Base-by-base conservation (phyloP, 2,888 invertebrate species). In the Ganaspis brasiliensis region DNA sequence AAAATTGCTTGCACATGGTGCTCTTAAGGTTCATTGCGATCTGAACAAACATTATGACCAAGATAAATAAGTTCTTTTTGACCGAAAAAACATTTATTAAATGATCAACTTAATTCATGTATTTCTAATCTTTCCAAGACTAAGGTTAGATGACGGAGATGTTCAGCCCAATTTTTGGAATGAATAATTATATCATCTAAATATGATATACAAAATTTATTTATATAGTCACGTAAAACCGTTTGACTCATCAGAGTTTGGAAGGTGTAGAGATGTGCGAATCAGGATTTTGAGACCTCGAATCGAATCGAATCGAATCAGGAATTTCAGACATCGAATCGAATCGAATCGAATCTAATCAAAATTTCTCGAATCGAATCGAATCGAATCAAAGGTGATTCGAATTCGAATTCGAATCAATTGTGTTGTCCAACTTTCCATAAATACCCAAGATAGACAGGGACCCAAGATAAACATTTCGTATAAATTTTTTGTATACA, bases 111-210 rank as follows among this genome's bases (percentile, higher is more conserved):
- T 0, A 79, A 71, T 14, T 49, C 67, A 45, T 84, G 83, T 0
- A 79, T 72, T 1, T 71, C 70, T 0, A 85, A 59, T 0, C 83
- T 24, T 19, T 87, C 85, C 2, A 85, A 56, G 0, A 85, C 73
- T 1, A 80, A 10, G 0, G 74, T 37, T 5, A 87, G 72, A 40
- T 86, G 84, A 0, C 21, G 2, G 0, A 85, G 73, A 61, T 85
- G 85, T 8, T 84, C 79, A 1, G 79, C 77, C 74, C 72, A 80
- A 1, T 40, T 74, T 0, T 72, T n/a, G 0, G 83, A 82, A 70
- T 79, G 84, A 8, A 86, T 61, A 8, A 88, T 84, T 3, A 89
- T 85, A 63, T 89, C 87, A 40, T 88, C 88, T 2, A 88, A 70
- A 71, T 88, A 89, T 0, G 84, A 86, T 0, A 82, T 31, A 24